Conservation (phyloP, 1,140 invertebrate species). For the Anastrepha obliqua region DNA sequence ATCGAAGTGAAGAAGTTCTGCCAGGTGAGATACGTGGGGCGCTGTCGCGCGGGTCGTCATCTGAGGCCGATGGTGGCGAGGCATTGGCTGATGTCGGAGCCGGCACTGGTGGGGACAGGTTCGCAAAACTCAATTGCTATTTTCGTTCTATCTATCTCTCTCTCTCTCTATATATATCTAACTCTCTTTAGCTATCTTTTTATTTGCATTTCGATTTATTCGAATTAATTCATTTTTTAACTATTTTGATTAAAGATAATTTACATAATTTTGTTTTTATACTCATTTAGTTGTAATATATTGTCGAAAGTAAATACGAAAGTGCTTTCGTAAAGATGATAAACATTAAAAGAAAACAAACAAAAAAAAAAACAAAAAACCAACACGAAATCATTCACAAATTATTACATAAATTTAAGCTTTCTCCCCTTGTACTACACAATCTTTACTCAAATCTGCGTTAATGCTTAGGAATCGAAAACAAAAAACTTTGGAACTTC, state of each 20-base stretch:
- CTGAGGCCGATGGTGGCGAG: constrained; percentile 91
- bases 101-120: constrained; percentile 82
- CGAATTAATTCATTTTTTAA: neutral
- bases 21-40: constrained; percentile 87
- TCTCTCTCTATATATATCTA: neutral
- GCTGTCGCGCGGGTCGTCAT: constrained; percentile 88
- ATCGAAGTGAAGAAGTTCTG: constrained; percentile 95
- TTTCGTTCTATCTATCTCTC: constrained; percentile 58
- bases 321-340: constrained; percentile 39
- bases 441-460: too few species aligned
- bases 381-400: neutral
- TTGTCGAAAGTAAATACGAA: neutral
- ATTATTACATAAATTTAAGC: neutral
- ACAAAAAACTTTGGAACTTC: too few species aligned
- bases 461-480: too few species aligned
- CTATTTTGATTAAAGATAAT: neutral
- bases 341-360: constrained; percentile 9
- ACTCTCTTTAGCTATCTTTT: constrained; percentile 54
- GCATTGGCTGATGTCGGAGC: constrained; percentile 81
- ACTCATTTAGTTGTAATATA: neutral
- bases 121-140: constrained; percentile 73
- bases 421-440: too few species aligned
- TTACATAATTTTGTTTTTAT: neutral
- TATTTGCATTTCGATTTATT: constrained; percentile 56
- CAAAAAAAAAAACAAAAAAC: neutral